Conservation (phyloP, 2,888 invertebrate genomes). For the Aphodius sticticus region DNA sequence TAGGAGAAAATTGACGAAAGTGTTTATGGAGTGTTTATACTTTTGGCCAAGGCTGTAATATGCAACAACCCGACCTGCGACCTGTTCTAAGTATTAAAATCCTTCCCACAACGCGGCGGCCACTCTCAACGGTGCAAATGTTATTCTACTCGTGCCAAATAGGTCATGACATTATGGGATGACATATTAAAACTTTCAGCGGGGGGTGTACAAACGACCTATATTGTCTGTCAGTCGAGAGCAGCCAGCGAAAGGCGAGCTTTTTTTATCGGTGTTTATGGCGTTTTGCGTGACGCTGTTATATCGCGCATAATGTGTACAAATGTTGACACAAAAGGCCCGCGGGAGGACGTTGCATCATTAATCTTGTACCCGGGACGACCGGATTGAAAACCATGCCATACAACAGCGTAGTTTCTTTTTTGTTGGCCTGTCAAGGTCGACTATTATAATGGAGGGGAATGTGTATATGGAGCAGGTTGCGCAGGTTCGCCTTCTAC, state of each 20-base stretch:
- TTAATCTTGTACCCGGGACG: slow-evolving; percentile 10
- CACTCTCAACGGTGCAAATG: slow-evolving; percentile 14
- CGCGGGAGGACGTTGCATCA: slow-evolving; percentile 14
- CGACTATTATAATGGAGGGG: slow-evolving; percentile 15
- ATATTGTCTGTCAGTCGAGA: slow-evolving; percentile 14
- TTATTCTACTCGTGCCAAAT: slow-evolving; percentile 10
- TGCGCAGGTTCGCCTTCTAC: not conserved
- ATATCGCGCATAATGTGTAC: slow-evolving; percentile 17
- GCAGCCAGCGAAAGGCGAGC: slow-evolving; percentile 5
- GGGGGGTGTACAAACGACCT: not conserved
- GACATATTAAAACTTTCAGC: slow-evolving; percentile 15
- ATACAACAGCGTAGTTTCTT: slow-evolving; percentile 15
- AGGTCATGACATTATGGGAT: slow-evolving; percentile 16
- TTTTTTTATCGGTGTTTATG: slow-evolving; percentile 17
- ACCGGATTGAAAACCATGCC: slow-evolving; percentile 5
- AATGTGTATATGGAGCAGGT: slow-evolving; percentile 20
- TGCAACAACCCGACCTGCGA: not conserved
- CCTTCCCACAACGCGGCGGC: slow-evolving; percentile 5
- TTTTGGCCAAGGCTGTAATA: not conserved
- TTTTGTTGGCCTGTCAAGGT: slow-evolving; percentile 20
- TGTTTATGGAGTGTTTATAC: not conserved
- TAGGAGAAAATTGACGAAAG: not conserved
- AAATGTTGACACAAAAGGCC: slow-evolving; percentile 21
- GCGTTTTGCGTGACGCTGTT: slow-evolving; percentile 8
- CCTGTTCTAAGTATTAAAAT: not conserved